Evolutionary conservation across 2,888 invertebrate species (phyloP).

Genomic region (Coremacera marginata): DNA sequence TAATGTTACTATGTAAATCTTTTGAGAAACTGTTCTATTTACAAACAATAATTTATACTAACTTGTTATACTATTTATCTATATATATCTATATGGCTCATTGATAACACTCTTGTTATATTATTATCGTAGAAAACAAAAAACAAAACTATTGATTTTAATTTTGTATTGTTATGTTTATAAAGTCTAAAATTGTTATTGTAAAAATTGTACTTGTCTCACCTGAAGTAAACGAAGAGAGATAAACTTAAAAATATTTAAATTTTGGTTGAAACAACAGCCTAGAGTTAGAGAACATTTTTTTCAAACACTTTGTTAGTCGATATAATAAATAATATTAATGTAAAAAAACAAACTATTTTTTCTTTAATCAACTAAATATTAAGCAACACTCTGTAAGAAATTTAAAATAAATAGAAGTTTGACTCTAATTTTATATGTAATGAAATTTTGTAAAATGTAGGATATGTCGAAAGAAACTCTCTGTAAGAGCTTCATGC

Average conservation of each 20-base stretch:
- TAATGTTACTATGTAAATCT: slow-evolving; percentile 46
- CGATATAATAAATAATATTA: slow-evolving; percentile 44
- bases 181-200: slow-evolving; percentile 22
- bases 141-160: slow-evolving; percentile 2
- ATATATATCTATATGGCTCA: neutral
- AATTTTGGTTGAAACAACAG: slow-evolving; percentile 60
- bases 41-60: slow-evolving; percentile 13
- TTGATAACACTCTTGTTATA: neutral
- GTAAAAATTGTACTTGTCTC: slow-evolving; percentile 6
- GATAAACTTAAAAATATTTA: slow-evolving; percentile 40
- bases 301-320: slow-evolving; percentile 48
- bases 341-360: slow-evolving; percentile 11
- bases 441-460: slow-evolving; percentile 12
- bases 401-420: slow-evolving; percentile 20
- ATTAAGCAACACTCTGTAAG: slow-evolving; percentile 18
- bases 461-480: neutral
- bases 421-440: slow-evolving; percentile 14
- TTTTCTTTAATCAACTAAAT: slow-evolving; percentile 14
- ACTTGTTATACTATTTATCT: neutral
- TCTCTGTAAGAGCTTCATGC: neutral
- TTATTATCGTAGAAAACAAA: neutral
- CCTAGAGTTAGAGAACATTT: slow-evolving; percentile 43
- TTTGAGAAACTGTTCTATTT: slow-evolving; percentile 23
- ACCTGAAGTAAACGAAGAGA: slow-evolving; percentile 20
- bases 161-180: slow-evolving; percentile 40